Base-by-base conservation (phyloP, 2,888 invertebrate species). In the Venusia cambrica region DNA sequence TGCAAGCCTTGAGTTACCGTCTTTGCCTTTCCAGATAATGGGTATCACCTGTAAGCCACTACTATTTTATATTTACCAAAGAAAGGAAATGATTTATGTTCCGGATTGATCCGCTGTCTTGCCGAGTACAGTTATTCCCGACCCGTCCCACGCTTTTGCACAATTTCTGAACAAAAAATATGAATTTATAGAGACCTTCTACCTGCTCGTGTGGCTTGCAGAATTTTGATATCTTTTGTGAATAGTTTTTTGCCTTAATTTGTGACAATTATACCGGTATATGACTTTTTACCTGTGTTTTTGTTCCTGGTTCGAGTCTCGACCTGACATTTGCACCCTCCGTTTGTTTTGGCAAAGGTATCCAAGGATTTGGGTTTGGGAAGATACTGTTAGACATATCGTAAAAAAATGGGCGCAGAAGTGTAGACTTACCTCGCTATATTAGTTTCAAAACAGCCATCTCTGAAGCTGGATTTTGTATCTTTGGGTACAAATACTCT, bases 141-240 rank as follows among this genome's bases (percentile, higher is more conserved):
- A 67, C 57, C 70, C 79, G 62, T 81, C 84, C 83, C 83, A 84
- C 80, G 78, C 74, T 81, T 87, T 87, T 81, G 87, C 87, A 83
- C 84, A 84, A 79, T 66, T 74, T 73, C 45, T 38, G 46, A 44
- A 54, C 52, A 72, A 75, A 84, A 79, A 75, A 68, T 57, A 54
- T 46, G 63, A 75, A 70, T 76, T 75, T 76, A 75, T 73, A 76
- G 68, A 54, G 53, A 62, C 62, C 64, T 52, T 69, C 77, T 87
- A 87, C 87, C 87, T 87, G 87, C 83, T 80, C 85, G 85, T 87
- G 87, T 85, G 85, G 83, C 87, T 85, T 85, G 85, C 87, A 84
- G 84, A 79, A 80, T 87, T 80, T 83, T 83, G 85, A 85, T 85
- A 84, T 72, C 84, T 76, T 80, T 85, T 84, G 83, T 84, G 68